Conservation (phyloP, 2,113 vertebrate species). For the Carollia perspicillata region DNA sequence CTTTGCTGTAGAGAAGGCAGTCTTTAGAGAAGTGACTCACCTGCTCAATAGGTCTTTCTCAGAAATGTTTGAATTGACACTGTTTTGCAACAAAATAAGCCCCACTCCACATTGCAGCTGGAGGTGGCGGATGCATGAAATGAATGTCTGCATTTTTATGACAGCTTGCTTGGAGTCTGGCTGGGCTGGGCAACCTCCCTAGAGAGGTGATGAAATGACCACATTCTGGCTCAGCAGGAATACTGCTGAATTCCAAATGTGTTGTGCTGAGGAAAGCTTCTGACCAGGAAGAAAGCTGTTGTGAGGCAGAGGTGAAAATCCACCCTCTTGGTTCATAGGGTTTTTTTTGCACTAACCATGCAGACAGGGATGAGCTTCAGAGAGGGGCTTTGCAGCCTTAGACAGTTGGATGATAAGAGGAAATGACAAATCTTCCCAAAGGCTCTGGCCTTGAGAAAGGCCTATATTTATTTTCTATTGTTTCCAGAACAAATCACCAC, state of each 20-base stretch:
- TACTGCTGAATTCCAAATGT: neutral
- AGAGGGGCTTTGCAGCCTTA: neutral
- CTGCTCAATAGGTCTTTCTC: neutral
- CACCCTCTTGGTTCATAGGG: neutral
- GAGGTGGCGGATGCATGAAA: neutral
- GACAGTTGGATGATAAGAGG: neutral
- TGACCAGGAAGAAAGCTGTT: neutral
- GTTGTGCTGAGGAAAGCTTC: neutral
- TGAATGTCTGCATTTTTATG: neutral
- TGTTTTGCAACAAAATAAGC: neutral
- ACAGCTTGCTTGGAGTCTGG: neutral
- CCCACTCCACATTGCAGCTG: neutral
- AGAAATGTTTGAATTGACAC: neutral
- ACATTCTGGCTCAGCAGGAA: neutral
- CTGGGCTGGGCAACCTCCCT: neutral
- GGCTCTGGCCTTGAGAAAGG: neutral
- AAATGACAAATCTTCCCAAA: neutral
- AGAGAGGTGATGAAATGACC: neutral
- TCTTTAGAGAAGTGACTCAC: neutral
- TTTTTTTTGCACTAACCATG: neutral
- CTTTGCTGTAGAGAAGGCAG: neutral
- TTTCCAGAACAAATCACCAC: neutral
- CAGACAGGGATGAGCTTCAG: neutral
- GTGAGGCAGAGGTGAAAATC: neutral
- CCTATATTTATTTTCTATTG: neutral